Base-by-base conservation (phyloP, 1,140 invertebrate genomes). In the Brachionus rotundiformis region DNA sequence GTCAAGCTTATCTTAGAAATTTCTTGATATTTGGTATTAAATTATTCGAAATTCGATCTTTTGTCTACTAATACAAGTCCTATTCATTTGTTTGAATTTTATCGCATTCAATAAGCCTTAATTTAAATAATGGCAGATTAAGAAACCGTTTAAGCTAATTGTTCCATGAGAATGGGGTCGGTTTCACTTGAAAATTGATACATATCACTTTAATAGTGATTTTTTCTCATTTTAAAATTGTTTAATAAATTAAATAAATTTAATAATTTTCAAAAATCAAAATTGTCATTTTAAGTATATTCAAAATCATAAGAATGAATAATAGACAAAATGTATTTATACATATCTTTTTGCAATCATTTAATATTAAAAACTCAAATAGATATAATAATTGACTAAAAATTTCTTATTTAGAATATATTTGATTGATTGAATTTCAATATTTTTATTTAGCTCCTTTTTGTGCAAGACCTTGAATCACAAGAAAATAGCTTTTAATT, bases 21-120 rank as follows among this genome's bases (percentile, higher is more conserved):
- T 54, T 54, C 19, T 54, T 54, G 47, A 54, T 54, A 54, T 54
- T 54, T 54, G 47, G n/a, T 54, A 54, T 54, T 41, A 41, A 41
- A 41, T 41, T 41, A 41, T 54, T 54, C 19, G n/a, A 19, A 54
- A 54, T 54, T 54, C 47, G 47, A 54, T 54, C 47, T 54, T 19
- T 54, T 54, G 47, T 54, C 47, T 54, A 54, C 47, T 23, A 54
- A 19, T 16, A 54, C n/a, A 16, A 19, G 19, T 54, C 39, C 10
- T 11, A 41, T 41, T 13, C 39, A 41, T 54, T 54, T 54, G 47
- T 54, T 54, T 54, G 47, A 54, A n/a, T 54, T 54, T 25, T 19
- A 54, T 54, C 47, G 47, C 8, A 23, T 54, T 19, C 47, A 54
- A 54, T 54, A 54, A 54, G n/a, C 47, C 19, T 54, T 54, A 19